Conservation (phyloP, 2,113 vertebrate species). For the Erpornis zantholeuca region DNA sequence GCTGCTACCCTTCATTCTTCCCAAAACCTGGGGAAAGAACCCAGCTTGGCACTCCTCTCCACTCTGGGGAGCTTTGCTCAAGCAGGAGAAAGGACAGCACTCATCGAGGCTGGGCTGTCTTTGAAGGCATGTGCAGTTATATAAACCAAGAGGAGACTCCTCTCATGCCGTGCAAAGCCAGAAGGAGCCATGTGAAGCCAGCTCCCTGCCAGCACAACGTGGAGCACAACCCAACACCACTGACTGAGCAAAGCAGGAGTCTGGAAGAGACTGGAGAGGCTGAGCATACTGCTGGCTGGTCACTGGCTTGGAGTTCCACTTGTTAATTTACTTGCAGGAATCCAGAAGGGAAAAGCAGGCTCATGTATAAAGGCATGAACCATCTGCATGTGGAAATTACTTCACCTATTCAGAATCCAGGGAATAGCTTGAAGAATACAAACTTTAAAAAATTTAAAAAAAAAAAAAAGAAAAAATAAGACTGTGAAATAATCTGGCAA, state of each 20-base stretch:
- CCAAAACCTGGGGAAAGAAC: not conserved
- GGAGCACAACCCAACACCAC: not conserved
- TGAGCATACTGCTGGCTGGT: not conserved
- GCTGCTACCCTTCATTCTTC: not conserved
- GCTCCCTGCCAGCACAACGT: not conserved
- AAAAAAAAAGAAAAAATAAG: not conserved
- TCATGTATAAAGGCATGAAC: not conserved
- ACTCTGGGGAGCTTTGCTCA: not conserved
- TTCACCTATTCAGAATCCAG: constrained; percentile 3
- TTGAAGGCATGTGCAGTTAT: not conserved
- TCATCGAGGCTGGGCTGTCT: fast-evolving
- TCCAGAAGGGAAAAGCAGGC: not conserved
- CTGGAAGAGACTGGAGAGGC: not conserved
- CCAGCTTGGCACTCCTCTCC: not conserved
- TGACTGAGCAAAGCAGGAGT: not conserved
- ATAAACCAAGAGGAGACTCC: not conserved
- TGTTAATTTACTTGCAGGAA: constrained; percentile 1
- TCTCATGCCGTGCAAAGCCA: not conserved
- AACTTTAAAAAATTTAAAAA: not conserved
- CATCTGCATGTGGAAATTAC: constrained; percentile 44
- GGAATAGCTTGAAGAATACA: not conserved
- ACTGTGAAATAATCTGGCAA: constrained; percentile 35
- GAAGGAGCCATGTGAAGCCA: not conserved
- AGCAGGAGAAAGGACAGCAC: not conserved
- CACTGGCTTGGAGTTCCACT: not conserved